Evolutionary conservation across 2,797 vertebrate genomes (phyloP).

Genomic region (Trematomus bernacchii): DNA sequence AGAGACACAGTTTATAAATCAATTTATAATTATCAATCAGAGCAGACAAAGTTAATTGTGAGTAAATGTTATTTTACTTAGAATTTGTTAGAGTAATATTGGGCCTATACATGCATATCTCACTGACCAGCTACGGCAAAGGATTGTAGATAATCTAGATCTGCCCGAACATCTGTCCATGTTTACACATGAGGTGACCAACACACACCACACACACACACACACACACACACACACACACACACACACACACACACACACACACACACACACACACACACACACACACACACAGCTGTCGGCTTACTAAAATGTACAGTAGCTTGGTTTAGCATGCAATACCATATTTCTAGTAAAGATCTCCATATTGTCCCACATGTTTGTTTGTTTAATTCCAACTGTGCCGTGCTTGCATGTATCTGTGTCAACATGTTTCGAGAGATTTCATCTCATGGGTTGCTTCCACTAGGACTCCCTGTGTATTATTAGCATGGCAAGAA

Average conservation of each 20-base stretch:
- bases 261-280: too few relatives aligned
- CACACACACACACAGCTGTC: conserved; percentile 41
- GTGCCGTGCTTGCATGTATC: neutral
- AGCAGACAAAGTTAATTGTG: neutral
- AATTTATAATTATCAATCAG: neutral
- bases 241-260: too few relatives aligned
- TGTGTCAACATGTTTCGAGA: conserved; percentile 8
- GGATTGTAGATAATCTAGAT: conserved; percentile 60
- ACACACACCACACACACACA: too few relatives aligned
- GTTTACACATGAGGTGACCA: conserved; percentile 67
- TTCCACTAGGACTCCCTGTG: conserved; percentile 20
- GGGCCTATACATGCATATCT: conserved; percentile 17
- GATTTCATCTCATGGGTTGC: conserved; percentile 29
- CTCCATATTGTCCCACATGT: conserved; percentile 5
- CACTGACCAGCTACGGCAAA: conserved; percentile 23
- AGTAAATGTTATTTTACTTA: neutral
- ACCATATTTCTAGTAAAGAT: conserved; percentile 29
- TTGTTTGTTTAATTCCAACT: neutral
- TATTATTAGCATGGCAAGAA: conserved; percentile 68
- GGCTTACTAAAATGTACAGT: conserved; percentile 54
- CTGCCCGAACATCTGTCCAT: conserved; percentile 71
- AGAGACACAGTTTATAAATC: neutral
- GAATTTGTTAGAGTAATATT: neutral
- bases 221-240: conserved; percentile 29
- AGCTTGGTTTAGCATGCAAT: conserved; percentile 21